Conservation (phyloP, 2,888 invertebrate species). For the Callinectes sapidus region DNA sequence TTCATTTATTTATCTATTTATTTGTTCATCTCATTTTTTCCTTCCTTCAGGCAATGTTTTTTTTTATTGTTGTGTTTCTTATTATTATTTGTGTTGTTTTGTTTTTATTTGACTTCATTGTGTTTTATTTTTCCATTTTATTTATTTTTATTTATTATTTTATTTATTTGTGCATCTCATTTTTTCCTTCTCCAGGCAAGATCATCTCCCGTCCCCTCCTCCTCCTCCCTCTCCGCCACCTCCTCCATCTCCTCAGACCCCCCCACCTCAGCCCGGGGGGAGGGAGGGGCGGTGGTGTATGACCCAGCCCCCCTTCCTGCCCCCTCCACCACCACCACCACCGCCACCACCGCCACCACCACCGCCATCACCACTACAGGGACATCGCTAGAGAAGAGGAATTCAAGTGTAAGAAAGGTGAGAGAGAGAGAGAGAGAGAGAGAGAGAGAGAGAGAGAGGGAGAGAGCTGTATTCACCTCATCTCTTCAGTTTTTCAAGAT, state of each 20-base stretch:
- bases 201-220: conserved; percentile 7
- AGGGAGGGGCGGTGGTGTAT: not conserved
- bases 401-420: conserved; percentile 55
- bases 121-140: not conserved
- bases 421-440: conserved; percentile 35
- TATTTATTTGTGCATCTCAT: not conserved
- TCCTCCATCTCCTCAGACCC: conserved; percentile 33
- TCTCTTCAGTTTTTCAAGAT: too few relatives aligned
- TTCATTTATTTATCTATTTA: not conserved
- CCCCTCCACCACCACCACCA: not conserved
- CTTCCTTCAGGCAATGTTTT: not conserved
- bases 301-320: not conserved
- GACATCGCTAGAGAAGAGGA: conserved; percentile 54
- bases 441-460: not conserved
- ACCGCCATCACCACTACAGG: not conserved
- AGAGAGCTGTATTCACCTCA: too few relatives aligned
- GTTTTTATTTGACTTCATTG: not conserved
- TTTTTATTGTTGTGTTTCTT: not conserved
- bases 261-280: conserved; percentile 34
- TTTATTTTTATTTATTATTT: not conserved
- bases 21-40: not conserved
- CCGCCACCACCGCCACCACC: not conserved
- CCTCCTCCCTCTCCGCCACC: not conserved
- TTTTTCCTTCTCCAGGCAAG: not conserved
- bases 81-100: not conserved